Conservation (phyloP, 1,140 invertebrate species). For the Luehdorfia chinensis region DNA sequence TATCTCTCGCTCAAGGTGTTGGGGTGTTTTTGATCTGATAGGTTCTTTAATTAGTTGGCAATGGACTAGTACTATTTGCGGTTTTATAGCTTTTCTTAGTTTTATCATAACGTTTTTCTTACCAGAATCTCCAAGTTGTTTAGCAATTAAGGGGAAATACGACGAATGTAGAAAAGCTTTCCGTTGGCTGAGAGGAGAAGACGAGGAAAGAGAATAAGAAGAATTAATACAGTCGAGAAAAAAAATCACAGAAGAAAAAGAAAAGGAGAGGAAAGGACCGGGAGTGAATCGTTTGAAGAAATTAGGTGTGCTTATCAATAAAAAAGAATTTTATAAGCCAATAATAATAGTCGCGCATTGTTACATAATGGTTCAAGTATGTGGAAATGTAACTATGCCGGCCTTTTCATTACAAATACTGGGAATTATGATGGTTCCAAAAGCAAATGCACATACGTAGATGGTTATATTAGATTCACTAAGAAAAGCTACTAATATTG, state of each 20-base stretch:
- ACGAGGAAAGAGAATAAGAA: slow-evolving; percentile 34
- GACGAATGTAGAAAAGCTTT: slow-evolving; percentile 30
- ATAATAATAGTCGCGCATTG: slow-evolving; percentile 23
- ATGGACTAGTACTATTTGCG: slow-evolving; percentile 25
- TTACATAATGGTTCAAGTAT: slow-evolving; percentile 25
- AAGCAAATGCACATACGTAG: slow-evolving; percentile 17
- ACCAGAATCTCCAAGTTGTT: slow-evolving; percentile 39
- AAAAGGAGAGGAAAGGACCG: neutral
- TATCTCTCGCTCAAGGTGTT: slow-evolving; percentile 28
- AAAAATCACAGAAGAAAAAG: slow-evolving; percentile 12
- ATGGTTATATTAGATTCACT: slow-evolving; percentile 18
- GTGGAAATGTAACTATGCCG: slow-evolving; percentile 21
- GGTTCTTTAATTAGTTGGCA: slow-evolving; percentile 32
- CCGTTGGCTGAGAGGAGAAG: slow-evolving; percentile 34
- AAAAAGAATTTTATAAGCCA: slow-evolving; percentile 32
- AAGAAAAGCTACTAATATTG: slow-evolving; percentile 17
- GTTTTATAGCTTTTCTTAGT: slow-evolving; percentile 21
- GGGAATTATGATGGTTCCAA: slow-evolving; percentile 10
- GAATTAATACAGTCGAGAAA: slow-evolving; percentile 32
- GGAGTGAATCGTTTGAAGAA: neutral
- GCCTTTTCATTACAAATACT: slow-evolving; percentile 22
- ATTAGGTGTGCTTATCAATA: slow-evolving; percentile 10
- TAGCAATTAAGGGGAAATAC: slow-evolving; percentile 31
- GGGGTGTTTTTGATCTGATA: slow-evolving; percentile 23
- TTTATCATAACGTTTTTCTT: slow-evolving; percentile 30